phyloP scores from a whole-genome alignment of 2,797 vertebrate genomes.

The Gambelia wislizenii region DNA sequence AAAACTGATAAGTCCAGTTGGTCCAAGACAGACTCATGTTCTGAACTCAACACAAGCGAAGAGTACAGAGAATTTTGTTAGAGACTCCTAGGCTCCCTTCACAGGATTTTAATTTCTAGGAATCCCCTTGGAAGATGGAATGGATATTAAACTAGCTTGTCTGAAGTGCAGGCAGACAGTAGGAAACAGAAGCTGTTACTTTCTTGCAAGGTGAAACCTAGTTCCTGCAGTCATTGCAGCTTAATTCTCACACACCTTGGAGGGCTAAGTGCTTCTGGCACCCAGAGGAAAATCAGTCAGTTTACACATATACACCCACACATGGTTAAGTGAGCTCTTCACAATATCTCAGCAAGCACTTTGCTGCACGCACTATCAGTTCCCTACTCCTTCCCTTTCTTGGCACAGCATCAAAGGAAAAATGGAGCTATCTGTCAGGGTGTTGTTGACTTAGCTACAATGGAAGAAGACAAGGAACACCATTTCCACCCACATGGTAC shows the following conservation, averaged over 20 bases:
- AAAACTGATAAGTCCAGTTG: neutral
- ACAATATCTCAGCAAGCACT: conserved; percentile 11
- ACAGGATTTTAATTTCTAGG: neutral
- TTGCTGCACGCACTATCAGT: neutral
- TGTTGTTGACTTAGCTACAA: neutral
- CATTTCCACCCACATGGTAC: neutral
- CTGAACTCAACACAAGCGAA: neutral
- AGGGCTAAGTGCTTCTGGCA: neutral
- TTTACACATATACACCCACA: neutral
- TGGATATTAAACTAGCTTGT: neutral
- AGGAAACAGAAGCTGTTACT: neutral
- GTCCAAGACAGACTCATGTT: neutral
- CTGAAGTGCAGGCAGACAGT: neutral
- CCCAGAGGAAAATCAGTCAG: conserved; percentile 9
- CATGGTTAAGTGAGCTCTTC: conserved; percentile 15
- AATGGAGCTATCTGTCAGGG: neutral
- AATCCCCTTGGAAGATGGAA: neutral
- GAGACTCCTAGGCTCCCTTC: neutral
- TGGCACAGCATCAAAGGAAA: conserved; percentile 24
- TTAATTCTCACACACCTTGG: neutral
- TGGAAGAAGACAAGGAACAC: neutral
- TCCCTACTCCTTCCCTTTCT: neutral
- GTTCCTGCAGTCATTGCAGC: neutral
- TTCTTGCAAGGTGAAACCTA: neutral
- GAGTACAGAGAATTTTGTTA: neutral